These are phyloP conservation scores for Euplexia lucipara DNA, from an alignment of 2,888 invertebrate genomes.

Conservation along the genomic window DNA sequence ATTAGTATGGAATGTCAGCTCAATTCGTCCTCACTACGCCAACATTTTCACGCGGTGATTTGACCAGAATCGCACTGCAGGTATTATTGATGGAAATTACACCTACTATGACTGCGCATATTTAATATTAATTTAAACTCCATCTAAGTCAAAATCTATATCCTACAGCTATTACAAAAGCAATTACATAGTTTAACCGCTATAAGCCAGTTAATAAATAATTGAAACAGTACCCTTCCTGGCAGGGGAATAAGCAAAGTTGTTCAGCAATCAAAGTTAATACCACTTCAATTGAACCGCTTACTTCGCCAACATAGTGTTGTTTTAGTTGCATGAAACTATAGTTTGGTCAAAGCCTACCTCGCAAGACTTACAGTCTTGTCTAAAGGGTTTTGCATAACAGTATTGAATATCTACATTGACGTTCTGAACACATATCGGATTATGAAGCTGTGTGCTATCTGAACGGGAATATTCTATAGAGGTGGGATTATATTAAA, in stretches of 20 bases:
- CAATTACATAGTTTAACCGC: slow-evolving; percentile 54
- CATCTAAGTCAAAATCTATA: slow-evolving; percentile 26
- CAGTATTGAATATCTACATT: slow-evolving; percentile 31
- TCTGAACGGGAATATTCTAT: neutral
- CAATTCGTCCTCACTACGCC: no score
- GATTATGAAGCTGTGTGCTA: slow-evolving; percentile 25
- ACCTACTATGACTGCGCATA: neutral
- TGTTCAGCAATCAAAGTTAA: slow-evolving; percentile 61
- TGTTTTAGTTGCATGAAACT: slow-evolving; percentile 23
- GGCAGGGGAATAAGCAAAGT: slow-evolving; percentile 58
- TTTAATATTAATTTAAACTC: neutral
- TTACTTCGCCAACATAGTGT: slow-evolving; percentile 22
- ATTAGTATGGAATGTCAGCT: no score
- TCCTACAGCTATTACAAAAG: slow-evolving; percentile 32
- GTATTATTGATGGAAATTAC: no score
- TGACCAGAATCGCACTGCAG: no score
- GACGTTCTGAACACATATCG: slow-evolving; percentile 14
- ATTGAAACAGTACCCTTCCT: slow-evolving; percentile 55
- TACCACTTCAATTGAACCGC: slow-evolving; percentile 51
- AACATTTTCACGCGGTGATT: no score
- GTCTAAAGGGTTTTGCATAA: slow-evolving; percentile 12
- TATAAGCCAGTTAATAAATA: slow-evolving; percentile 59
- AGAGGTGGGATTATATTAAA: neutral
- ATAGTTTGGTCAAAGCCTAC: slow-evolving; percentile 8
- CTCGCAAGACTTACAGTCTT: slow-evolving; percentile 1